These are phyloP conservation scores for Cyclopterus lumpus DNA, from an alignment of 2,797 vertebrate genomes.

Conservation along the genomic window DNA sequence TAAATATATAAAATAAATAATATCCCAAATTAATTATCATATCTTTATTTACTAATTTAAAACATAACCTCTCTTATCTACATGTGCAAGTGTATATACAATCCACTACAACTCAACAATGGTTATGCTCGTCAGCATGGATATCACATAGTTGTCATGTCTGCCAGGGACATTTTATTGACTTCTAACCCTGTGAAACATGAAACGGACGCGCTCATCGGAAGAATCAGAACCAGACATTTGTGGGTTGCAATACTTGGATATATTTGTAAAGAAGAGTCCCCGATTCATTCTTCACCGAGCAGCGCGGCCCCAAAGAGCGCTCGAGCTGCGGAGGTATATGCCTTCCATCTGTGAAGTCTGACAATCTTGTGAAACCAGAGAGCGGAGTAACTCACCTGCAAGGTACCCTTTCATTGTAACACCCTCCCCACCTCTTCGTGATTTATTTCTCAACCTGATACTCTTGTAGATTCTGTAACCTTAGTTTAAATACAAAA, in stretches of 20 bases:
- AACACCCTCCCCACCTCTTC: slow-evolving; percentile 46
- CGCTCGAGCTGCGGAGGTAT: slow-evolving; percentile 33
- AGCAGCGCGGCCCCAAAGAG: background rate
- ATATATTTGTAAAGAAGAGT: slow-evolving; percentile 44
- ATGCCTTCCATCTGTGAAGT: slow-evolving; percentile 46
- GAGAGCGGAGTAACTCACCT: slow-evolving; percentile 56
- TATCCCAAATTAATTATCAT: too few relatives aligned
- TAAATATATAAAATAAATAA: too few relatives aligned
- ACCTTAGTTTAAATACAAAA: too few relatives aligned
- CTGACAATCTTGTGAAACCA: slow-evolving; percentile 60
- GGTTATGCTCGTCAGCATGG: too few relatives aligned
- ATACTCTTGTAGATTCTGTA: too few relatives aligned
- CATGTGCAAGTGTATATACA: too few relatives aligned
- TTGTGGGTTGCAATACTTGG: slow-evolving; percentile 23
- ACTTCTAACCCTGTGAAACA: slow-evolving; percentile 42
- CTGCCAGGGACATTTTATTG: slow-evolving; percentile 44
- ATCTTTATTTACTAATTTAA: too few relatives aligned
- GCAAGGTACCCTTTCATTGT: slow-evolving; percentile 45
- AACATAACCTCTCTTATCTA: too few relatives aligned
- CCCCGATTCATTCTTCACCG: slow-evolving; percentile 32
- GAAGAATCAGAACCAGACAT: slow-evolving; percentile 61
- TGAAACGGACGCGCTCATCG: slow-evolving; percentile 43
- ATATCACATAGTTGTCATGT: slow-evolving; percentile 37
- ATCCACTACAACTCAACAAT: too few relatives aligned
- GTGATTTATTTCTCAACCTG: slow-evolving; percentile 61